Conservation (phyloP, 2,113 vertebrate genomes). For the Labrus mixtus region DNA sequence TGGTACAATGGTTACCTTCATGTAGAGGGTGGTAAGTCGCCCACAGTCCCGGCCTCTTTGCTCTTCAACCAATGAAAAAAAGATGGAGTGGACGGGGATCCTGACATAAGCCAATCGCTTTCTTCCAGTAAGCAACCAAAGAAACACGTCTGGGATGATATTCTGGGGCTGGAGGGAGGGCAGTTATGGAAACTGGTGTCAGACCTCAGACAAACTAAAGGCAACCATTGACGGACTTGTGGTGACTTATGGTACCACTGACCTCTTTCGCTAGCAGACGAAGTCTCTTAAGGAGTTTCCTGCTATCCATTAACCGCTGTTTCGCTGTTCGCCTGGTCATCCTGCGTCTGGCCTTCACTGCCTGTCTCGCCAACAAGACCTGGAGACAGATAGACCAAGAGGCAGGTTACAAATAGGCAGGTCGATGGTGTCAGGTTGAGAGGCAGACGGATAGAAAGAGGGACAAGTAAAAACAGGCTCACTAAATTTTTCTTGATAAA, state of each 20-base stretch:
- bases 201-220: constrained; percentile 10
- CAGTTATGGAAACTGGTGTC: background rate
- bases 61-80: constrained; percentile 94
- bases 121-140: constrained; percentile 91
- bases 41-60: constrained; percentile 92
- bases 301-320: constrained; percentile 83
- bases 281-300: constrained; percentile 86
- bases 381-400: constrained; percentile 49
- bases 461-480: constrained; percentile 51
- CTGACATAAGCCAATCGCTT: constrained; percentile 88
- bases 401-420: background rate
- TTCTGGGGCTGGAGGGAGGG: constrained; percentile 88
- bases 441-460: background rate
- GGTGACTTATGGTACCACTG: constrained; percentile 25
- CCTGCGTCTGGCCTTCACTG: constrained; percentile 73
- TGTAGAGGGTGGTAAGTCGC: constrained; percentile 88
- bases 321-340: constrained; percentile 81
- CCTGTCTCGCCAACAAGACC: constrained; percentile 87
- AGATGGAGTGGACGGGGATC: constrained; percentile 88
- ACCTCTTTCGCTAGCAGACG: constrained; percentile 90
- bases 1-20: constrained; percentile 84
- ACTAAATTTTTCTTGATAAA: constrained; percentile 88
- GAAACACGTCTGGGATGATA: constrained; percentile 90
- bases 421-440: background rate
- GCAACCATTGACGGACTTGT: background rate